Evolutionary conservation across 2,113 vertebrate species (phyloP).

Genomic region (Carassius carassius): DNA sequence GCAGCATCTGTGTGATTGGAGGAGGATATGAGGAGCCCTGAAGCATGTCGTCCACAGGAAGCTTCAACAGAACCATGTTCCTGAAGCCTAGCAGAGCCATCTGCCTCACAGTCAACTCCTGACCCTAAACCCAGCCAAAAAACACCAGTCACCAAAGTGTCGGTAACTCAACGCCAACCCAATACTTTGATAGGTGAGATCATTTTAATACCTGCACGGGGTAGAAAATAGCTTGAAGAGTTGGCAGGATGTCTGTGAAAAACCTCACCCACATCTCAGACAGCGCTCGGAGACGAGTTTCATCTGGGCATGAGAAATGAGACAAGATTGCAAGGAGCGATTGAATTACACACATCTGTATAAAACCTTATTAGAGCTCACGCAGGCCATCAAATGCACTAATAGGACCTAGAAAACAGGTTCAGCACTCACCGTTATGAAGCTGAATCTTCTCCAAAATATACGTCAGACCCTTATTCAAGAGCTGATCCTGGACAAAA

Average conservation of each 20-base stretch:
- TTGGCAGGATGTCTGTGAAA: conserved; percentile 93
- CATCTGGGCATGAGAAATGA: conserved; percentile 69
- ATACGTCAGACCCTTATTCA: conserved; percentile 85
- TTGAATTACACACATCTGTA: conserved; percentile 24
- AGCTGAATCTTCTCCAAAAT: conserved; percentile 87
- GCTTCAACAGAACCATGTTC: conserved; percentile 87
- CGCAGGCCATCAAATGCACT: not conserved
- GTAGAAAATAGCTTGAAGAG: conserved; percentile 94
- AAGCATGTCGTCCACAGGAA: conserved; percentile 81
- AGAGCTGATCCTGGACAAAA: conserved; percentile 87
- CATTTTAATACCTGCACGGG: conserved; percentile 85
- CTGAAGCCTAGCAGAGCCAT: conserved; percentile 92
- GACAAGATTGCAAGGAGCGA: not conserved
- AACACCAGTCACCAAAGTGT: conserved; percentile 27
- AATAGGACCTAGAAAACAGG: not conserved
- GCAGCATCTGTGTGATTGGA: conserved; percentile 89
- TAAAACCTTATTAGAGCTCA: conserved; percentile 9
- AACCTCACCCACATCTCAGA: conserved; percentile 88
- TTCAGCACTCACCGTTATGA: conserved; percentile 78
- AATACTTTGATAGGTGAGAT: conserved; percentile 38
- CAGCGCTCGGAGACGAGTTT: conserved; percentile 81
- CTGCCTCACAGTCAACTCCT: conserved; percentile 92
- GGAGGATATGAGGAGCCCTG: conserved; percentile 75
- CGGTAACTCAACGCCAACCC: not conserved
- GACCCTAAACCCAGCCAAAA: conserved; percentile 76